Evolutionary conservation across 2,888 invertebrate species (phyloP), one percentile per base, ranked within the genome.

Genomic region (Asteroscopus sphinx): DNA sequence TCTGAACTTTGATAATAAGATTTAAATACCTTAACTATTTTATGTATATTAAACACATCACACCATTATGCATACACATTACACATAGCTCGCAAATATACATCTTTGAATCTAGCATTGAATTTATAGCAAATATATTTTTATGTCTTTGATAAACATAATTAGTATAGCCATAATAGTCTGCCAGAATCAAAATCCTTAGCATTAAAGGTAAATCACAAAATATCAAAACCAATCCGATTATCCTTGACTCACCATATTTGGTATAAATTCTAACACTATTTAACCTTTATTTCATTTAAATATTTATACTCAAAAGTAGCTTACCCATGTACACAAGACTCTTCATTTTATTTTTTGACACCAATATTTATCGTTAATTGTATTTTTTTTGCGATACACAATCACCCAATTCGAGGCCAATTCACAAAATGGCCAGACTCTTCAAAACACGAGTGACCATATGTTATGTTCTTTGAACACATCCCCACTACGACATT

Each of bases 361-460:
- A 59, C 60, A 52, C 33, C 17, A 42, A 32, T 30, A 54, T 9
- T 48, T 42, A 53, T 51, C 28, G 17, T 56, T 37, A 42, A 40
- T 12, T 36, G 30, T 45, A 6, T 30, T 48, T 33, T 11, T 21
- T 6, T 30, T 33, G 26, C 32, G 21, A 44, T 17, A 54, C 66
- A 73, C 73, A 44, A 45, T 52, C 66, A 73, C 47, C 35, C 52
- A 82, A 57, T 47, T 45, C 53, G 53, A 64, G 35, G 32, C 16
- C 37, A 17, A 40, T 68, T 65, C 25, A 49, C 44, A 49, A 58
- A 68, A 65, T 75, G 71, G 51, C 17, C 36, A 44, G 44, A 54
- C 41, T 60, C 58, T 63, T 56, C 12, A 46, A 40, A 62, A 37
- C 45, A 67, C 33, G 28, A 51, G 55, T 48, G 37, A 21, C n/a